Evolutionary conservation across 2,113 vertebrate genomes (phyloP).

Genomic region (Raja brachyura): DNA sequence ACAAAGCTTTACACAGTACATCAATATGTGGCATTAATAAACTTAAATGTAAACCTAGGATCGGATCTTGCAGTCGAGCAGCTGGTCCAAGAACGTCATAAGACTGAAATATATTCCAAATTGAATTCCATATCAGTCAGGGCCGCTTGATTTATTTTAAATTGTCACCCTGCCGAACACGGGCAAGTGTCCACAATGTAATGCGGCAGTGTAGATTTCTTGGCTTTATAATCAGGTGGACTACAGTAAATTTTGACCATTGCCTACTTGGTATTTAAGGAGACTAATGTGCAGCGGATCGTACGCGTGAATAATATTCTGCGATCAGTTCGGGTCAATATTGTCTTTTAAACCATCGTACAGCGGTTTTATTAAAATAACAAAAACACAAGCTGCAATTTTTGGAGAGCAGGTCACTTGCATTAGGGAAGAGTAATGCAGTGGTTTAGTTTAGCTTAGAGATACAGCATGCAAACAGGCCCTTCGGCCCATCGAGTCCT

Average conservation of each 20-base stretch:
- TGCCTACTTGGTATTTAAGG: background rate
- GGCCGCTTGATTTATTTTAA: too few relatives aligned
- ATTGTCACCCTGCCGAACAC: background rate
- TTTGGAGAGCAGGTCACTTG: background rate
- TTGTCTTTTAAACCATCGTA: background rate
- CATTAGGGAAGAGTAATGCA: background rate
- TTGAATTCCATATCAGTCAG: background rate
- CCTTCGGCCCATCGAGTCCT: too few relatives aligned
- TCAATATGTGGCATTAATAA: background rate
- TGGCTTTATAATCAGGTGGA: background rate
- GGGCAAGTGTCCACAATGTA: background rate
- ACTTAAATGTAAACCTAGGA: background rate
- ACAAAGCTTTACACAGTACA: too few relatives aligned
- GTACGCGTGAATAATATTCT: background rate
- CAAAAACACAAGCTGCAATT: background rate
- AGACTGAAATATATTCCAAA: background rate
- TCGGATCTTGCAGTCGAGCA: background rate
- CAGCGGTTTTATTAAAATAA: background rate
- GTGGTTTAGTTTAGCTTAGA: background rate
- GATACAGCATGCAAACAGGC: too few relatives aligned
- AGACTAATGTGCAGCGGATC: background rate
- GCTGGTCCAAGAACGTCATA: background rate
- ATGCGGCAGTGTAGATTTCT: background rate
- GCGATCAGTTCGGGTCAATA: background rate
- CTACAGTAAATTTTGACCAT: background rate